These are phyloP conservation scores for Patella caerulea DNA, from an alignment of 2,888 invertebrate genomes.

Conservation along the genomic window DNA sequence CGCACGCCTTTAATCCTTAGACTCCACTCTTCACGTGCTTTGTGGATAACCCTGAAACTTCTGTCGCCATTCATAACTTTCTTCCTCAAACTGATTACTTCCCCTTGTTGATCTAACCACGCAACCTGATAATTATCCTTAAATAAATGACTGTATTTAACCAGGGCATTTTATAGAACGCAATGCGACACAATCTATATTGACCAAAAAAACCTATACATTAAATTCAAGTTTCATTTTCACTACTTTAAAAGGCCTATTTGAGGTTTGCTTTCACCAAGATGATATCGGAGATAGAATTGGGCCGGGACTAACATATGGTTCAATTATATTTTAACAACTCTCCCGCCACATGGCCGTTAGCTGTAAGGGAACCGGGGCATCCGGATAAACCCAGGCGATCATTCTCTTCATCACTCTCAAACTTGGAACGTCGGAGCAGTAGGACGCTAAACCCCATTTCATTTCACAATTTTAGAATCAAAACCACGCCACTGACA, in stretches of 20 bases:
- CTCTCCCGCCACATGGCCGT: too few relatives aligned
- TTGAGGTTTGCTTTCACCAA: not conserved
- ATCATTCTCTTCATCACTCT: too few relatives aligned
- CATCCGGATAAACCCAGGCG: too few relatives aligned
- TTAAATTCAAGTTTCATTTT: not conserved
- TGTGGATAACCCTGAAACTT: slow-evolving; percentile 38
- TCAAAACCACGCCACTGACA: too few relatives aligned
- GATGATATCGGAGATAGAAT: too few relatives aligned
- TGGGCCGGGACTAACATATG: too few relatives aligned
- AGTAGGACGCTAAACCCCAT: too few relatives aligned
- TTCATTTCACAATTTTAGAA: too few relatives aligned
- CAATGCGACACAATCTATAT: not conserved
- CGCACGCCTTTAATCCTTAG: slow-evolving; percentile 38
- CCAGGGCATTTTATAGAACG: not conserved
- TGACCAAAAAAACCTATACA: not conserved
- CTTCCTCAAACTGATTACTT: slow-evolving; percentile 34
- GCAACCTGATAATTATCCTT: slow-evolving; percentile 36
- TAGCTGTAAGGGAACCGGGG: too few relatives aligned
- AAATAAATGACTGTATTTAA: not conserved
- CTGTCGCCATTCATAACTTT: slow-evolving; percentile 31
- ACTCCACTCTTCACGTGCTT: slow-evolving; percentile 44
- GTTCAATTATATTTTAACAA: too few relatives aligned
- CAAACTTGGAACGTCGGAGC: too few relatives aligned
- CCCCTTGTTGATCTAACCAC: slow-evolving; percentile 38
- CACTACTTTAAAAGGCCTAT: not conserved